These are phyloP conservation scores for Parus major DNA, from an alignment of 2,113 vertebrate genomes.

Conservation along the genomic window DNA sequence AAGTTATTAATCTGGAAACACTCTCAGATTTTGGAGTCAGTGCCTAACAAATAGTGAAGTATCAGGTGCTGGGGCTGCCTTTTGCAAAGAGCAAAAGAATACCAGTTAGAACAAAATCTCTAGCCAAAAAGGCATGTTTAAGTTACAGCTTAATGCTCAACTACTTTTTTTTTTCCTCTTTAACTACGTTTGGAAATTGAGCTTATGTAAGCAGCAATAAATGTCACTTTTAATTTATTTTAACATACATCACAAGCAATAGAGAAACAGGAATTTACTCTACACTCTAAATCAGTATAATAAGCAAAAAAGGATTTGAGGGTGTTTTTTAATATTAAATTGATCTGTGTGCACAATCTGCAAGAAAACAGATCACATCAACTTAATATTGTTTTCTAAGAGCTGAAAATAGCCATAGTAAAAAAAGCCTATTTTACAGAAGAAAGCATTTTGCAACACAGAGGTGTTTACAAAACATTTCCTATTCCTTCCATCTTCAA, in stretches of 20 bases:
- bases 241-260: not conserved
- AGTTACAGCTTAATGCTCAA: not conserved
- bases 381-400: not conserved
- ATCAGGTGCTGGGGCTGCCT: not conserved
- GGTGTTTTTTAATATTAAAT: not conserved
- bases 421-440: not conserved
- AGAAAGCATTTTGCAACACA: not conserved
- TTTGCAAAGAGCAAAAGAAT: not conserved
- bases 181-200: not conserved
- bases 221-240: not conserved
- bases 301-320: not conserved
- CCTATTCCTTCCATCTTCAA: not conserved
- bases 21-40: not conserved
- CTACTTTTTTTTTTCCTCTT: not conserved
- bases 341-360: not conserved
- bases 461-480: not conserved
- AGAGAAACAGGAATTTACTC: not conserved
- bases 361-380: not conserved
- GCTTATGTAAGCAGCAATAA: not conserved
- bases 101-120: not conserved
- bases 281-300: not conserved
- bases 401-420: not conserved
- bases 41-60: not conserved
- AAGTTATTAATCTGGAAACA: not conserved
- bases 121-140: not conserved